Conservation (phyloP, 2,797 vertebrate species). For the Crenichthys baileyi region DNA sequence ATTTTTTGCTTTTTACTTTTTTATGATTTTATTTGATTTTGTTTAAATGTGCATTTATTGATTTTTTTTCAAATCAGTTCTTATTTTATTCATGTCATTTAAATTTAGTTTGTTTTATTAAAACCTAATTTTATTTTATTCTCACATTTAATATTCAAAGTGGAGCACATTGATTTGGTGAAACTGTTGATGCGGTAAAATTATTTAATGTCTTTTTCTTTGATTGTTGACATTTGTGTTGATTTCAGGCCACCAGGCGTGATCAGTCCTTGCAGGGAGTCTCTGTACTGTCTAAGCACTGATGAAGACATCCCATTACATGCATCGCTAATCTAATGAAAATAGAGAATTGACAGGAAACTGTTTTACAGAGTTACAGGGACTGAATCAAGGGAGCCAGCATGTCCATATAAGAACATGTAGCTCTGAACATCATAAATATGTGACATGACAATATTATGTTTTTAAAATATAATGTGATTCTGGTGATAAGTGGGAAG, state of each 20-base stretch:
- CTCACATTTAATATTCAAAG: no score
- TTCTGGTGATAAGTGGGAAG: not conserved
- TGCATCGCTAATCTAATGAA: constrained; percentile 42
- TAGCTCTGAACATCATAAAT: not conserved
- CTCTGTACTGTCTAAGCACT: constrained; percentile 34
- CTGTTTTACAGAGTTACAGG: not conserved
- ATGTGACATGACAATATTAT: not conserved
- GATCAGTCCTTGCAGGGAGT: constrained; percentile 25
- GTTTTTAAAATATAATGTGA: not conserved
- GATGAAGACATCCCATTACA: constrained; percentile 49
- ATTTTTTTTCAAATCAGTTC: no score
- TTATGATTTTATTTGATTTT: not conserved
- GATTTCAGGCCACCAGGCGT: constrained; percentile 38
- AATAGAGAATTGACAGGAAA: constrained; percentile 34
- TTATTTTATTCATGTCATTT: no score
- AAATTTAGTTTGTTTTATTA: not conserved
- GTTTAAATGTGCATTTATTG: not conserved
- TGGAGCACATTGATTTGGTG: not conserved
- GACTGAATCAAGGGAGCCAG: not conserved
- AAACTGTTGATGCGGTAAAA: not conserved
- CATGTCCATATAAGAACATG: not conserved
- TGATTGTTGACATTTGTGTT: constrained; percentile 26
- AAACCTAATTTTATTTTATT: no score
- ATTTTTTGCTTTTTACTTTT: not conserved
- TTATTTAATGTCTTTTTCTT: not conserved